Percentiles rank a stretch among this genome's conserved stretches.
Conservation (phyloP, 2,113 vertebrate species). For the Chrysochloris asiatica region DNA sequence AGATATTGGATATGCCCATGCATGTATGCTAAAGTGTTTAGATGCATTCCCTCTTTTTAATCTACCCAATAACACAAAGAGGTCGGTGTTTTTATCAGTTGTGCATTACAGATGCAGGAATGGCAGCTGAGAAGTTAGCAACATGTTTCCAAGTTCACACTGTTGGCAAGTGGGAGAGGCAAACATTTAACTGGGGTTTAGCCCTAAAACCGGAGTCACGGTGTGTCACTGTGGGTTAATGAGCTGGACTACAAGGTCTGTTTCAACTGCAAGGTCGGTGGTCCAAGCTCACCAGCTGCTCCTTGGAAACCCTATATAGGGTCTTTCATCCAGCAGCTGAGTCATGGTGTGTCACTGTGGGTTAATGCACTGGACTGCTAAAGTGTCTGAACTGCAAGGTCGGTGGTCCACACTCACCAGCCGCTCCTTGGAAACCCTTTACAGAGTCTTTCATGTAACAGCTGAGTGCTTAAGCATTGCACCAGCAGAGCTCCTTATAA, state of each 20-base stretch:
- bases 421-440: too few species aligned
- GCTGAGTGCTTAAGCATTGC: background rate
- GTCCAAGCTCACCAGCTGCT: too few species aligned
- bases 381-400: too few species aligned
- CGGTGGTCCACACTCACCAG: too few species aligned
- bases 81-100: background rate
- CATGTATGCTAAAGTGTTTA: background rate
- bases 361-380: too few species aligned
- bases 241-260: too few species aligned
- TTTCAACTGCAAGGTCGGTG: too few species aligned
- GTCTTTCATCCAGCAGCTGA: too few species aligned
- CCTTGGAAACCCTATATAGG: too few species aligned
- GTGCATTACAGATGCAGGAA: background rate
- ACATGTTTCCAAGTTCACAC: background rate
- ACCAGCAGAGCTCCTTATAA: background rate
- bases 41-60: background rate
- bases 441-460: background rate
- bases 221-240: too few species aligned
- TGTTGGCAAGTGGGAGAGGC: background rate
- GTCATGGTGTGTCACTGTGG: too few species aligned
- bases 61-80: background rate
- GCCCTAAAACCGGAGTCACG: rapidly evolving
- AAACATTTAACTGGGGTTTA: background rate
- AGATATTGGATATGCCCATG: too few species aligned
- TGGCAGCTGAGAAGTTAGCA: background rate